Conservation (phyloP, 2,113 vertebrate species). For the Haemorhous mexicanus region DNA sequence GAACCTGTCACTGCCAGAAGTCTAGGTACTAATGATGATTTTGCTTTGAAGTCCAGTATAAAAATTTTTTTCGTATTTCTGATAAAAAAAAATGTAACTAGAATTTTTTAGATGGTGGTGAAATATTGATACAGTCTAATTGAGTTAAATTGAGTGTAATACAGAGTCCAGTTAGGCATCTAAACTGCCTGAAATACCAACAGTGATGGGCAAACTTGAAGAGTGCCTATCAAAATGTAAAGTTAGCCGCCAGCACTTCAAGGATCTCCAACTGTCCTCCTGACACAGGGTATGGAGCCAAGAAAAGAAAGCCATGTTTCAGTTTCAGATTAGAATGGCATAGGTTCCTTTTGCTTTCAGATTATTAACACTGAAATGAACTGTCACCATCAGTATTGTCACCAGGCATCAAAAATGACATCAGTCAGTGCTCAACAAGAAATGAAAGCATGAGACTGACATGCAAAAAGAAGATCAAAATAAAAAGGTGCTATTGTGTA, state of each 20-base stretch:
- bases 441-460: background rate
- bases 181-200: background rate
- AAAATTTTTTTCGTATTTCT: background rate
- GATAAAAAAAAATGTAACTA: background rate
- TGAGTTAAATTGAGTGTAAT: background rate
- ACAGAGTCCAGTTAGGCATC: background rate
- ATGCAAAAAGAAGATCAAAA: background rate
- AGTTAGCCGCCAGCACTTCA: background rate
- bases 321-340: background rate
- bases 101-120: background rate
- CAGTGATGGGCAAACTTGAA: background rate
- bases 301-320: background rate
- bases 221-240: background rate
- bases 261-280: background rate
- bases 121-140: background rate
- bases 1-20: background rate
- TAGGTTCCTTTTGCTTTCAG: background rate
- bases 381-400: background rate
- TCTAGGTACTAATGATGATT: background rate
- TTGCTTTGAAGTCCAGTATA: background rate
- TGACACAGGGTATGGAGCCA: background rate
- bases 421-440: background rate
- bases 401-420: conserved; percentile 2
- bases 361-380: conserved; percentile 8
- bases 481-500: background rate